Evolutionary conservation across 2,797 vertebrate genomes (phyloP).

Genomic region (Channa striata): DNA sequence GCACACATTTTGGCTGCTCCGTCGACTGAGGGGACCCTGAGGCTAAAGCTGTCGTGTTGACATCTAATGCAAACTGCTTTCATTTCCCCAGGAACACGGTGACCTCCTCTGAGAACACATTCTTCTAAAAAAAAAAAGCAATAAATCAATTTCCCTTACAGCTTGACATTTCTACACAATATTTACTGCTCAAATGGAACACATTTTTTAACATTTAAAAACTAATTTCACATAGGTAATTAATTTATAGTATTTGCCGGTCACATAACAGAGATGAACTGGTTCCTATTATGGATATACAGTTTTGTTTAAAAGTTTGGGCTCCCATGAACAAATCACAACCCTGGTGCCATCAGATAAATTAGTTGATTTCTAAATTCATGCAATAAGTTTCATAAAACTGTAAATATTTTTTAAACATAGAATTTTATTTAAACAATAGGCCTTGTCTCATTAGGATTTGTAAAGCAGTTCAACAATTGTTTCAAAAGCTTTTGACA

Average conservation of each 20-base stretch:
- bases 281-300: not conserved
- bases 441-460: too few species aligned
- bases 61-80: conserved; percentile 75
- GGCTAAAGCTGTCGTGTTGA: conserved; percentile 63
- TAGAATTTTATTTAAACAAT: too few species aligned
- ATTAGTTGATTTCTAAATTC: too few species aligned
- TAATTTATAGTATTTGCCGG: conserved; percentile 58
- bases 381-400: too few species aligned
- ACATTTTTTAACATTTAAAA: conserved; percentile 82
- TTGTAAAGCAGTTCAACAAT: too few species aligned
- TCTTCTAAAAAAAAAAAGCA: conserved; percentile 75
- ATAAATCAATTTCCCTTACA: conserved; percentile 82
- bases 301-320: not conserved
- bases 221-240: conserved; percentile 72
- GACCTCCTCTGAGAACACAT: conserved; percentile 75
- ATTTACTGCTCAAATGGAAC: conserved; percentile 78
- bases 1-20: not conserved
- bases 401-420: too few species aligned
- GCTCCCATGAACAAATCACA: too few species aligned
- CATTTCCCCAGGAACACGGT: conserved; percentile 74
- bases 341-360: too few species aligned
- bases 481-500: too few species aligned
- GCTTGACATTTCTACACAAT: conserved; percentile 78
- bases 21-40: conserved; percentile 37
- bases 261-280: conserved; percentile 21